Percentiles rank a stretch among this genome's conserved stretches.
Conservation (phyloP, 2,888 invertebrate species). For the Coelopa pilipes region DNA sequence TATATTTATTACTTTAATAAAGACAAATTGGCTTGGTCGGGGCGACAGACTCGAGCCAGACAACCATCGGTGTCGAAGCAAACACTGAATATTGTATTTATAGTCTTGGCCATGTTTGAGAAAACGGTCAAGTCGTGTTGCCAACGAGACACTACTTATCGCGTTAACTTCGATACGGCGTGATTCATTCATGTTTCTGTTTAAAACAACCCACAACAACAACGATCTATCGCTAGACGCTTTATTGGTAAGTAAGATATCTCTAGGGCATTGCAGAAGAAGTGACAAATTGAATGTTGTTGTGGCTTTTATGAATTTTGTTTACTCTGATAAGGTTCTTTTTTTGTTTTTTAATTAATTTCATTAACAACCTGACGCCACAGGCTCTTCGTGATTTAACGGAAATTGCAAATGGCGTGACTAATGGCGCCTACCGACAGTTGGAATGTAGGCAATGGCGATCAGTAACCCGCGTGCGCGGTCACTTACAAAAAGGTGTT, state of each 20-base stretch:
- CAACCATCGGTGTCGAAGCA: not conserved
- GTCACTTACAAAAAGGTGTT: slow-evolving; percentile 1
- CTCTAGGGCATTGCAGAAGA: slow-evolving; percentile 5
- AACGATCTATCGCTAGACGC: not conserved
- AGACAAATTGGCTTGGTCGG: too few species aligned
- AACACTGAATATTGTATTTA: not conserved
- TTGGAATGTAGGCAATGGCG: not conserved
- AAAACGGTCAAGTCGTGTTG: slow-evolving; percentile 5
- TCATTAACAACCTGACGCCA: slow-evolving; percentile 3
- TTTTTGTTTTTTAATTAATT: not conserved
- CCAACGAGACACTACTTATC: not conserved
- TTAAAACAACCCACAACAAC: not conserved
- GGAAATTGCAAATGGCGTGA: slow-evolving; percentile 27
- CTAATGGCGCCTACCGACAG: not conserved
- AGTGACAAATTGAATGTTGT: slow-evolving; percentile 15
- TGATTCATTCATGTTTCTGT: slow-evolving; percentile 19
- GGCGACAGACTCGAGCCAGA: not conserved
- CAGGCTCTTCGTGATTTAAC: not conserved
- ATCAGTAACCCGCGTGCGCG: not conserved
- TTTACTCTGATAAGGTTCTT: not conserved
- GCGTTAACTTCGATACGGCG: not conserved
- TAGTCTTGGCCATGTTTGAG: too few species aligned
- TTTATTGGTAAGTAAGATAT: not conserved
- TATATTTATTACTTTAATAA: too few species aligned
- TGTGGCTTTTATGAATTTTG: not conserved